Conservation (phyloP, 2,797 vertebrate genomes). For the Smutsia temminckii region DNA sequence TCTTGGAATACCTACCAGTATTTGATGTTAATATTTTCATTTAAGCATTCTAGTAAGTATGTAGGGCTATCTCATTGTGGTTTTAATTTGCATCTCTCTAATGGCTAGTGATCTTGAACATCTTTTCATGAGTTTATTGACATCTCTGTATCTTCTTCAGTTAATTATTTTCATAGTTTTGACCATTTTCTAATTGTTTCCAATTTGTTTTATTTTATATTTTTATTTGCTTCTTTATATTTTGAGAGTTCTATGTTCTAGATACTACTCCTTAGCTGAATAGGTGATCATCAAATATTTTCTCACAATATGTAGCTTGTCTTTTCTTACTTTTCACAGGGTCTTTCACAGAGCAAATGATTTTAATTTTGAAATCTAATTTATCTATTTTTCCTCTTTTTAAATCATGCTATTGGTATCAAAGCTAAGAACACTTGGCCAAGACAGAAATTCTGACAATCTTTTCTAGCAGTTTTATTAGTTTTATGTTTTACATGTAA, state of each 20-base stretch:
- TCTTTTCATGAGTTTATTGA: not conserved
- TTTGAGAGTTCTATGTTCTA: not conserved
- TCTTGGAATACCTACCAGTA: not conserved
- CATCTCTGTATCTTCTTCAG: not conserved
- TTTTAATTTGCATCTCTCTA: not conserved
- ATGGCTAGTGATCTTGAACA: not conserved
- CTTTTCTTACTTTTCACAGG: not conserved
- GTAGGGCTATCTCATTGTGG: not conserved
- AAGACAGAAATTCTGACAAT: not conserved
- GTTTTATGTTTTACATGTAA: not conserved
- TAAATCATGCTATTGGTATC: not conserved
- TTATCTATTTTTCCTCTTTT: not conserved
- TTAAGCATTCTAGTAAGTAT: not conserved
- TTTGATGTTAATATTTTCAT: not conserved
- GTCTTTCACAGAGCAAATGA: not conserved
- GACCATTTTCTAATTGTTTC: not conserved
- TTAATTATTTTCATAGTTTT: not conserved
- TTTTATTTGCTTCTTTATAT: too few relatives aligned
- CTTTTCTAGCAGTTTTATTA: not conserved
- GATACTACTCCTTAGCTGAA: not conserved
- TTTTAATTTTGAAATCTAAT: not conserved
- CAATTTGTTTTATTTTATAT: not conserved
- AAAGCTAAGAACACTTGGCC: not conserved
- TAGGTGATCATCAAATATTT: not conserved
- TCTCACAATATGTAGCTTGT: not conserved